Conservation (phyloP, 2,113 vertebrate genomes). For the Trematomus loennbergii region DNA sequence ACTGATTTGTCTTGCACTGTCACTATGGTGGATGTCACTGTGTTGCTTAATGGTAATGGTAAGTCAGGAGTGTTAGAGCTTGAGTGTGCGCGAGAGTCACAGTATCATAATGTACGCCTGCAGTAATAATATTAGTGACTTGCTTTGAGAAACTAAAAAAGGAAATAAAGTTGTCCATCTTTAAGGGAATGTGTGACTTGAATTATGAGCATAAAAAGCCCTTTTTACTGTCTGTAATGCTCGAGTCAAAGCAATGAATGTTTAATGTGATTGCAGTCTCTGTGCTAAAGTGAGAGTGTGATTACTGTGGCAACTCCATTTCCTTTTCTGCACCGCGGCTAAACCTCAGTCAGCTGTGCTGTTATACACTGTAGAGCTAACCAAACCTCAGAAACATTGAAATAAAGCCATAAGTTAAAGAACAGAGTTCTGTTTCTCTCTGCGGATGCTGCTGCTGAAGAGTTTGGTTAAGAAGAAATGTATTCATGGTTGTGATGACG, state of each 20-base stretch:
- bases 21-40: background rate
- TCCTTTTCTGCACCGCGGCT: conserved; percentile 8
- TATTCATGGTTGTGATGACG: conserved; percentile 1
- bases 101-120: background rate
- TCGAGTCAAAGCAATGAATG: conserved; percentile 37
- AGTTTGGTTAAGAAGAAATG: background rate
- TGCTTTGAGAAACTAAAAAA: conserved; percentile 45
- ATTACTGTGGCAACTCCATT: conserved; percentile 4
- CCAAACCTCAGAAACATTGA: background rate
- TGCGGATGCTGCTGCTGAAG: background rate
- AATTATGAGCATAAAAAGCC: too few species aligned
- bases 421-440: background rate
- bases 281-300: conserved; percentile 9
- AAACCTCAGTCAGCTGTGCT: conserved; percentile 10
- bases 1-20: conserved; percentile 32
- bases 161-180: conserved; percentile 48
- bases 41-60: conserved; percentile 30
- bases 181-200: conserved; percentile 25
- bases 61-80: background rate
- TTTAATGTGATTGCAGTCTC: conserved; percentile 37
- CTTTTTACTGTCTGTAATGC: conserved; percentile 12
- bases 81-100: conserved; percentile 6
- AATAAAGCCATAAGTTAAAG: conserved; percentile 30
- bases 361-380: background rate
- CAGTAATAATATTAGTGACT: conserved; percentile 37